These are phyloP conservation scores for Anhinga rufa DNA, from an alignment of 2,113 vertebrate species.

Conservation along the genomic window DNA sequence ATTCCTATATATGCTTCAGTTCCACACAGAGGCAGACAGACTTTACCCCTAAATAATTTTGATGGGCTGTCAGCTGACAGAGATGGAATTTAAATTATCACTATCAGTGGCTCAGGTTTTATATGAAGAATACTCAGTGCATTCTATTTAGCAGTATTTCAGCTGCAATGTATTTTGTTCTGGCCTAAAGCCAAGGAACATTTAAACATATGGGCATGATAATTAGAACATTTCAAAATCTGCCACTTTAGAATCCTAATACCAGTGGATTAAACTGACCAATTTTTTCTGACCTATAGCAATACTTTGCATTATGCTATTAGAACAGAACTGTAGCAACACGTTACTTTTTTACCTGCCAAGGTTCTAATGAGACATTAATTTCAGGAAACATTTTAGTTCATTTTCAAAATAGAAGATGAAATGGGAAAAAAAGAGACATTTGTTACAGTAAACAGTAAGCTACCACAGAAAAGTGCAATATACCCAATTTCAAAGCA, in stretches of 20 bases:
- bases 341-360: conserved; percentile 12
- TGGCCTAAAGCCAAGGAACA: conserved; percentile 4
- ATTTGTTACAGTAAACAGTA: not conserved
- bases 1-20: not conserved
- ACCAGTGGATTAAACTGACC: not conserved
- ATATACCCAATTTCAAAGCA: not conserved
- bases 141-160: not conserved
- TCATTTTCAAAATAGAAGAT: not conserved
- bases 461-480: not conserved
- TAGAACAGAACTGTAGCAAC: not conserved
- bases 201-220: conserved; percentile 28
- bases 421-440: not conserved
- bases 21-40: not conserved
- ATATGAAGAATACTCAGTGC: not conserved
- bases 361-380: conserved; percentile 6
- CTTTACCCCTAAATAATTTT: not conserved
- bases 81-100: not conserved
- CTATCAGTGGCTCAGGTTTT: not conserved
- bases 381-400: conserved; percentile 6
- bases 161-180: not conserved
- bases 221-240: conserved; percentile 18
- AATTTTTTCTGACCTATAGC: not conserved
- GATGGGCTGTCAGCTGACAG: not conserved
- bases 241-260: not conserved
- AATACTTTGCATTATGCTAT: not conserved